Base-by-base conservation (phyloP, 2,113 vertebrate species). In the Osmerus eperlanus region DNA sequence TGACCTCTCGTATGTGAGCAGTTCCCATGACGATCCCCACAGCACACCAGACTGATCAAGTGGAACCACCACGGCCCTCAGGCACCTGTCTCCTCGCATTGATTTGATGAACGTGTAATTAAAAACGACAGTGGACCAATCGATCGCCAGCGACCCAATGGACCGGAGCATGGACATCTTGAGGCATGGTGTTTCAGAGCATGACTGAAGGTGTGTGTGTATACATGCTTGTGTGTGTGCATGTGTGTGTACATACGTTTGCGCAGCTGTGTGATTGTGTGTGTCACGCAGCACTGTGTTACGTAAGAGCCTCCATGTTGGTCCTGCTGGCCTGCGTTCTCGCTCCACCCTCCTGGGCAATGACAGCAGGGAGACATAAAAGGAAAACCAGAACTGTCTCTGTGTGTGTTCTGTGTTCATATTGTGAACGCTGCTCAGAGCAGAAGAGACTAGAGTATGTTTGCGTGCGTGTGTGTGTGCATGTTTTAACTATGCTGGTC, bases 31-130 rank as follows among this genome's bases (percentile, higher is more conserved):
- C 53, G n/a, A 68, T 25, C 67, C 74, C 78, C 75, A 74, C 64
- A 76, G 80, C 67, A 83, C 80, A 84, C 59, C n/a, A 51, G 75
- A 81, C 75, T 82, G 76, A 84, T 83, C 71, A 73, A 72, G 75
- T 64, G 80, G 70, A 85, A 86, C 78, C 81, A 70, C 85, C 84
- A 77, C 80, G 86, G 84, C 83, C 80, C 79, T 73, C 53, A 77
- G 76, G 77, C 78, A 77, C 78, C 73, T 68, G 63, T 70, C n/a
- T 55, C 76, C 75, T 70, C 70, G 70, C 76, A 85, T 85, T 86
- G 78, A 87, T 86, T 82, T 59, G 77, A 78, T 62, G 21, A 68
- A 75, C 74, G 76, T 68, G 71, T 83, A 79, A 87, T 87, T 83
- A 82, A 75, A 84, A 80, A 80, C 6, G 78, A 83, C 83, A 85